Evolutionary conservation across 2,888 invertebrate genomes (phyloP).

Genomic region (Mellilla xanthometata): DNA sequence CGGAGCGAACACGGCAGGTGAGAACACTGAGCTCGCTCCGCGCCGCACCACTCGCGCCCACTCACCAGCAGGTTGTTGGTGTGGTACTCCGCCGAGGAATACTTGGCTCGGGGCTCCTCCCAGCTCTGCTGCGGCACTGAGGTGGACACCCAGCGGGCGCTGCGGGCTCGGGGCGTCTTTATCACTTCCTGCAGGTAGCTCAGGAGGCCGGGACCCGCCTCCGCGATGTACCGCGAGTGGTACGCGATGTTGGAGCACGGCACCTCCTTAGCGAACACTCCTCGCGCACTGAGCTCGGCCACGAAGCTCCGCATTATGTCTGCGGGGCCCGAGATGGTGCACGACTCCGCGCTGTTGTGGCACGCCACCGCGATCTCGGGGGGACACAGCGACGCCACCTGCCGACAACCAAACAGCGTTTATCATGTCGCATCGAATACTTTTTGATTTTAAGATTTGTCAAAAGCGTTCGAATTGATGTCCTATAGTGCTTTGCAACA

Average conservation of each 20-base stretch:
- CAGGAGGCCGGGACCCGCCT: slow-evolving; percentile 68
- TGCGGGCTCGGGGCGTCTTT: slow-evolving; percentile 84
- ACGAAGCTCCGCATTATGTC: slow-evolving; percentile 84
- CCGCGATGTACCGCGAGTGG: slow-evolving; percentile 91
- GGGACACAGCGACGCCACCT: too few species aligned
- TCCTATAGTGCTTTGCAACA: too few species aligned
- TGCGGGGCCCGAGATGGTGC: slow-evolving; percentile 90
- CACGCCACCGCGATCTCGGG: too few species aligned
- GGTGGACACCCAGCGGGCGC: slow-evolving; percentile 91
- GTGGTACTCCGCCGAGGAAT: slow-evolving; percentile 92
- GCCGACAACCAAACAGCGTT: too few species aligned
- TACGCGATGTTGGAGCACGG: slow-evolving; percentile 93
- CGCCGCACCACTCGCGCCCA: too few species aligned
- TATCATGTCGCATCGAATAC: too few species aligned
- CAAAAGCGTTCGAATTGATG: too few species aligned
- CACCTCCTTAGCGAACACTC: slow-evolving; percentile 67
- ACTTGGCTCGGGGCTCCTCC: slow-evolving; percentile 55
- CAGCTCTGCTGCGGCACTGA: slow-evolving; percentile 77
- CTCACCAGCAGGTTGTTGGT: slow-evolving; percentile 88
- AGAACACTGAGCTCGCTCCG: too few species aligned
- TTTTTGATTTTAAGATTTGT: too few species aligned
- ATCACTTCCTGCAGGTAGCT: slow-evolving; percentile 80
- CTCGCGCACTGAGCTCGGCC: slow-evolving; percentile 54
- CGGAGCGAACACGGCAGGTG: too few species aligned
- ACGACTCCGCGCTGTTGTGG: slow-evolving; percentile 59